Evolutionary conservation across 2,797 vertebrate species (phyloP), one percentile per base, ranked within the genome.

Genomic region (Tragopan temminckii): DNA sequence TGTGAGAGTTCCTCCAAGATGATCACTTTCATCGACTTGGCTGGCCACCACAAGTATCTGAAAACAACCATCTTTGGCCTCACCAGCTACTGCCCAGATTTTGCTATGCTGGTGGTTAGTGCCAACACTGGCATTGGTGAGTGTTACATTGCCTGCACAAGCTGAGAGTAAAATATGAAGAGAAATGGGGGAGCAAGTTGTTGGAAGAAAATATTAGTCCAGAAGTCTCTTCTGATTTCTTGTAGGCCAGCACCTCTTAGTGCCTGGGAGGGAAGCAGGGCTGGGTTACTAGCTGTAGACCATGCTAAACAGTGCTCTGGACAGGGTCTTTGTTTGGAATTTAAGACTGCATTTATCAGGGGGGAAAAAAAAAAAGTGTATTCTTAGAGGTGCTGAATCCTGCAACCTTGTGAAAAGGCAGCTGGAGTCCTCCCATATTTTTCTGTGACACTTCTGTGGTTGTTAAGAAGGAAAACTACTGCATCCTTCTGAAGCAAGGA

Each of bases 1-100:
- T 99, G 99, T 45, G 99, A 99, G 97, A 99, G 98, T 93, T 99
- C 99, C 35, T 99, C 99, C 80, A 99, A 99, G 97, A 99, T 99
- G 99, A 99, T 99, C 98, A 99, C 99, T 69, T 99, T 99, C 97
- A 99, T 99, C 43, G 99, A 99, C 92, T 97, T 99, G 96, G 99
- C 99, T 24, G 99, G 99, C 29, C 99, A 99, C 97, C 99, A 99
- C 96, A 99, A 99, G 85, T 99, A 99, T 96, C 97, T 99, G 92
- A 99, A 99, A 97, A 99, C 99, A 81, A 99, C 99, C 94, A 99
- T 99, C 95, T 99, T 99, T 29, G 99, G 99, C 88, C 98, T 99
- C 94, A 99, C 99, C 94, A 99, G 99, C 96, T 99, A 99, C 97
- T 99, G 99, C 95, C 99, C 99, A 0, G 99, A 99, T 97, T 99